phyloP scores from a whole-genome alignment of 1,140 invertebrate genomes.

The Archegozetes longisetosus region DNA sequence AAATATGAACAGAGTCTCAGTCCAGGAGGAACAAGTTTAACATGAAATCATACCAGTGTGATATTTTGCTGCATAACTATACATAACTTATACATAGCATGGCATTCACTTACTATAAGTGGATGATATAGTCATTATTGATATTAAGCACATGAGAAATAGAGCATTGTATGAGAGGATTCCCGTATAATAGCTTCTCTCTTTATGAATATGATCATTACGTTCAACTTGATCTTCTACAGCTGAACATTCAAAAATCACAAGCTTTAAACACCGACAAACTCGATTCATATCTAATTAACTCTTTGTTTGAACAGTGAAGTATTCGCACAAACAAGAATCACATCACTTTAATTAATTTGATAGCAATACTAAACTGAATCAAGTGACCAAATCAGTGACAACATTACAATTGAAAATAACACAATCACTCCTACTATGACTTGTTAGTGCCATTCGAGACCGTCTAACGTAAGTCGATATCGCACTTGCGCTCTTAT shows the following conservation, averaged over 20 bases:
- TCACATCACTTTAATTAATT: not conserved
- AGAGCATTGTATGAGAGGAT: not conserved
- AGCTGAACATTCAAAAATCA: not conserved
- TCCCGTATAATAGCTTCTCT: not conserved
- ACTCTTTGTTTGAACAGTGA: not conserved
- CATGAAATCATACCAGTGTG: no score
- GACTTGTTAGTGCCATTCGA: not conserved
- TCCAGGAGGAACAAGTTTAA: no score
- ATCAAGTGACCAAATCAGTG: not conserved
- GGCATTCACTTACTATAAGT: not conserved
- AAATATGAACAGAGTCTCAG: no score
- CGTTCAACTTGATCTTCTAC: not conserved
- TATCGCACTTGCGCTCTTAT: not conserved
- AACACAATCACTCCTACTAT: not conserved
- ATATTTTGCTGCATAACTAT: no score
- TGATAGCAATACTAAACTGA: not conserved
- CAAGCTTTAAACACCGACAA: not conserved
- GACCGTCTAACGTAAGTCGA: not conserved
- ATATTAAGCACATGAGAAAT: not conserved
- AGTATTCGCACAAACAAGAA: not conserved
- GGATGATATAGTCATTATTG: not conserved
- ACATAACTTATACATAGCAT: no score
- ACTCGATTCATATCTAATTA: not conserved
- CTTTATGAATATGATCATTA: not conserved
- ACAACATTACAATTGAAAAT: not conserved